Conservation (phyloP, 2,888 invertebrate species). For the Hirudinaria manillensis region DNA sequence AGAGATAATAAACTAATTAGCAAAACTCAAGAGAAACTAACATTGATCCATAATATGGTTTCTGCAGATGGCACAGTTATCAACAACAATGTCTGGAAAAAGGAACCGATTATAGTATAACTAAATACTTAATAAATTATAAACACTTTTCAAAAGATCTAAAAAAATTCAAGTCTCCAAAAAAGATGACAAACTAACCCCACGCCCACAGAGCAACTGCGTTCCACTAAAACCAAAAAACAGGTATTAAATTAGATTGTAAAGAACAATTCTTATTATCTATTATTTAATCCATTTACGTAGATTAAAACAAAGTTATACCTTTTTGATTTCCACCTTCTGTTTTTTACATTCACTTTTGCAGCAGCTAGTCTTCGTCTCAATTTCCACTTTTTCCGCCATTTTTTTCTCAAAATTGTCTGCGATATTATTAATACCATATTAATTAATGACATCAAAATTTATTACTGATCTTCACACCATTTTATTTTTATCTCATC, state of each 20-base stretch:
- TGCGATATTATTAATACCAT: too few relatives aligned
- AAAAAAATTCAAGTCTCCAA: not conserved
- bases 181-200: constrained; percentile 64
- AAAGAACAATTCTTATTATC: not conserved
- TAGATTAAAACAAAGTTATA: not conserved
- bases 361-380: too few relatives aligned
- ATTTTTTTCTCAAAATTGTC: too few relatives aligned
- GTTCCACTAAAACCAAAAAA: constrained; percentile 75
- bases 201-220: constrained; percentile 98
- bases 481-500: too few relatives aligned
- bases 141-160: not conserved
- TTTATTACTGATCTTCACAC: too few relatives aligned
- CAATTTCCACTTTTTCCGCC: too few relatives aligned
- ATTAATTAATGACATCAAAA: too few relatives aligned
- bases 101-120: not conserved
- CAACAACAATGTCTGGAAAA: constrained; percentile 79
- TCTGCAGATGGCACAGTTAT: constrained; percentile 98
- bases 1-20: too few relatives aligned
- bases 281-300: not conserved
- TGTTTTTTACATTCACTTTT: too few relatives aligned
- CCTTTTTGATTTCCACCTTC: too few relatives aligned
- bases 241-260: not conserved
- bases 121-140: not conserved
- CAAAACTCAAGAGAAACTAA: constrained; percentile 45
- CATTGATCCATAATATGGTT: constrained; percentile 99